Conservation (phyloP, 2,888 invertebrate genomes). For the Cosmia trapezina region DNA sequence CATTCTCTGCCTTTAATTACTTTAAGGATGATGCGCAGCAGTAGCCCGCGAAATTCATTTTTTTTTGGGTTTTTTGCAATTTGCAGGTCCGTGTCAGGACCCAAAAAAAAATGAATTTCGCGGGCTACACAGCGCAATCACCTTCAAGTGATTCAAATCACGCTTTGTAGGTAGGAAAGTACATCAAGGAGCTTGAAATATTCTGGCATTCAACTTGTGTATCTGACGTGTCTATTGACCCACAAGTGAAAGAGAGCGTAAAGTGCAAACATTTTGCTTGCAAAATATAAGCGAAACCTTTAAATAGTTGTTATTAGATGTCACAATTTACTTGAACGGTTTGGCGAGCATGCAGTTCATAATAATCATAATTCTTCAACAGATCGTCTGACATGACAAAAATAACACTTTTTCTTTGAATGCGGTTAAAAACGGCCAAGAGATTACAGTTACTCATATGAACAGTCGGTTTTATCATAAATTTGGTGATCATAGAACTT, state of each 20-base stretch:
- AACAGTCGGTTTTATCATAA: too few relatives aligned
- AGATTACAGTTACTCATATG: background rate
- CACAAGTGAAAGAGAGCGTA: slow-evolving; percentile 36
- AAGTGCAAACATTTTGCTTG: slow-evolving; percentile 30
- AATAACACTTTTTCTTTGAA: background rate
- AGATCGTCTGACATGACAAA: too few relatives aligned
- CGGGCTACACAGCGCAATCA: too few relatives aligned
- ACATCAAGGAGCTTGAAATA: slow-evolving; percentile 2
- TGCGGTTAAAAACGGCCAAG: background rate
- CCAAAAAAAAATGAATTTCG: too few relatives aligned
- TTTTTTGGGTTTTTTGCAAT: too few relatives aligned
- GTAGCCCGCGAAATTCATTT: too few relatives aligned
- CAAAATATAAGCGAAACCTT: slow-evolving; percentile 29
- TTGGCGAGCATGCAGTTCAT: slow-evolving; percentile 16
- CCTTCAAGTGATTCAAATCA: too few relatives aligned
- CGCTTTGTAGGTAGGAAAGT: background rate
- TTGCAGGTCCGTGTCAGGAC: too few relatives aligned
- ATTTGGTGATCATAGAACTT: background rate
- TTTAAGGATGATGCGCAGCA: too few relatives aligned
- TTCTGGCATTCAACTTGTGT: slow-evolving; percentile 31
- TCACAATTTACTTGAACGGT: slow-evolving; percentile 27
- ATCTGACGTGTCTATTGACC: slow-evolving; percentile 35
- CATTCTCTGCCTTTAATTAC: background rate
- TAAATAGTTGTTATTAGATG: slow-evolving; percentile 7
- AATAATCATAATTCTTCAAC: background rate